These are phyloP conservation scores for Ommatoiulus sabulosus DNA, from an alignment of 2,888 invertebrate genomes.

Conservation along the genomic window DNA sequence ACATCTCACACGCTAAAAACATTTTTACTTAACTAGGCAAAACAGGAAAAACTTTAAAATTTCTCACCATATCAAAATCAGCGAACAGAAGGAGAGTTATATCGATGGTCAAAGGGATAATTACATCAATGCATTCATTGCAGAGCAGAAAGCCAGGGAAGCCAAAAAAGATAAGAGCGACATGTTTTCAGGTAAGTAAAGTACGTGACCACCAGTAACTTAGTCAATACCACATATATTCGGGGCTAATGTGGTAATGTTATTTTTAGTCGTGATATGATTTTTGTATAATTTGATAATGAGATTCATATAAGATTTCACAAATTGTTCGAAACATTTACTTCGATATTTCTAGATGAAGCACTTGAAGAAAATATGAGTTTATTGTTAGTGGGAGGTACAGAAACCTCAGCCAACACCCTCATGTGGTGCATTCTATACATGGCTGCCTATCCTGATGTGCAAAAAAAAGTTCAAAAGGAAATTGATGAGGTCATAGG, in stretches of 20 bases:
- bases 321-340: too few species aligned
- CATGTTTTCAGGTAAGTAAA: conserved; percentile 25
- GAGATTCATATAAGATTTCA: too few species aligned
- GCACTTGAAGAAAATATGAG: conserved; percentile 23
- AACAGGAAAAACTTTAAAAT: neutral
- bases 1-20: neutral
- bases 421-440: conserved; percentile 54
- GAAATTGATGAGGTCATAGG: conserved; percentile 57
- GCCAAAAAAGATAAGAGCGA: neutral
- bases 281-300: too few species aligned
- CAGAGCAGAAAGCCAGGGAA: conserved; percentile 47
- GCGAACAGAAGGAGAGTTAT: neutral
- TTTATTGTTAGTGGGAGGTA: conserved; percentile 49
- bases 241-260: too few species aligned
- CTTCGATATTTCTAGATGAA: neutral
- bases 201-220: too few species aligned
- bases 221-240: too few species aligned
- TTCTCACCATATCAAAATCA: neutral
- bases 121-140: conserved; percentile 47
- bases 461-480: conserved; percentile 56
- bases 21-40: neutral
- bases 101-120: conserved; percentile 49
- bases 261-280: too few species aligned
- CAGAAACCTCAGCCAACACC: conserved; percentile 57
- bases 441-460: conserved; percentile 54